Base-by-base conservation (phyloP, 2,888 invertebrate genomes). In the Ormyrus nitidulus region DNA sequence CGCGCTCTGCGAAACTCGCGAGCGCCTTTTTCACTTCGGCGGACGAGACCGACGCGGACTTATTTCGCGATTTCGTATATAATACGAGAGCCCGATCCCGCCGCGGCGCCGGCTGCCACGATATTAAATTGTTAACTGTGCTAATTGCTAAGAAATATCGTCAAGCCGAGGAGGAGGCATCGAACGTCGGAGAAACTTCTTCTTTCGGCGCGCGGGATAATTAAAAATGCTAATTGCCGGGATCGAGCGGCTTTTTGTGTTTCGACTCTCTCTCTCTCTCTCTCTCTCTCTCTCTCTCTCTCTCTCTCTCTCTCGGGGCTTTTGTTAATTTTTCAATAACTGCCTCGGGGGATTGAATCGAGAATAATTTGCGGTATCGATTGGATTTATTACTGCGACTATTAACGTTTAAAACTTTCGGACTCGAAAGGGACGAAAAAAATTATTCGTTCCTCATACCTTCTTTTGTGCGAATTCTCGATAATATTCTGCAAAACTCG, bases 201-300 rank as follows among this genome's bases (percentile, higher is more conserved):
- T 53, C 11, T 68, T 46, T 48, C 48, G 19, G 48, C 49, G 13
- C 72, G 9, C n/a, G 62, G n/a, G 59, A 49, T 62, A 53, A 72
- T 74, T 74, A 66, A 54, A 76, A 76, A 69, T 69, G 69, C 19
- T 69, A 69, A 68, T 76, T 76, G 54, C 54, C n/a, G 34, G 48
- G 61, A 62, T 71, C 49, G 46, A 13, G n/a, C 51, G 9, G 49
- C 8, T 65, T 65, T 13, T 13, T 10, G 11, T 44, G n/a, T 62
- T 46, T 62, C n/a, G 44, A 19, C n/a, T 1, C 11, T 9, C 61
- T 54, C 51, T 34, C 51, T 34, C 11, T 59, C 19, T 34, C 44
- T n/a, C n/a, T n/a, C n/a, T 1, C 11, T 9, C 61, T 54, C 51
- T 34, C n/a, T 1, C 11, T 9, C 61, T 54, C 51, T 34, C n/a